phyloP scores from a whole-genome alignment of 2,888 invertebrate genomes.

The Onthophagus sagittarius region DNA sequence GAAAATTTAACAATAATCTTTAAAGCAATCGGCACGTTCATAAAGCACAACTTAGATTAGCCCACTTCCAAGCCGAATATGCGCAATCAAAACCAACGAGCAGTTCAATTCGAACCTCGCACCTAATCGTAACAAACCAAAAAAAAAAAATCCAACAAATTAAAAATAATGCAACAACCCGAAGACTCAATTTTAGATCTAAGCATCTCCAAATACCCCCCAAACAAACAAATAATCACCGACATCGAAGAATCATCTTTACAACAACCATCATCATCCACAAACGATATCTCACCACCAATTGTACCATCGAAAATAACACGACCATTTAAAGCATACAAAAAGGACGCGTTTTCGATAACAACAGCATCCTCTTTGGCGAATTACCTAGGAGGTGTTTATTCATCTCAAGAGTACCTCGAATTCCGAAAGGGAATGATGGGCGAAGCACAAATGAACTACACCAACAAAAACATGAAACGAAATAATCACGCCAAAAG shows the following conservation, averaged over 20 bases:
- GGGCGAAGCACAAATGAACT: not conserved
- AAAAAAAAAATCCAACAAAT: too few species aligned
- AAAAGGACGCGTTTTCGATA: not conserved
- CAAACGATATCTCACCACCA: not conserved
- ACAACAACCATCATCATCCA: not conserved
- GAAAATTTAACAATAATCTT: too few species aligned
- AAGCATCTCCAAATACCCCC: not conserved
- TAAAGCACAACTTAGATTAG: too few species aligned
- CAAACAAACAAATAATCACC: not conserved
- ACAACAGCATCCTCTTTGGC: not conserved
- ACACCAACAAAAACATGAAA: constrained; percentile 8
- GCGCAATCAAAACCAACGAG: too few species aligned
- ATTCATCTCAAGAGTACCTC: not conserved
- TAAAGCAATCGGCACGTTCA: too few species aligned
- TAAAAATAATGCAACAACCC: not conserved
- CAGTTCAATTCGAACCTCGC: too few species aligned
- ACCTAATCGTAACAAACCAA: too few species aligned
- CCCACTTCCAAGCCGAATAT: too few species aligned
- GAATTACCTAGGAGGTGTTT: not conserved
- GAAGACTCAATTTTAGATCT: not conserved
- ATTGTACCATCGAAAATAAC: not conserved
- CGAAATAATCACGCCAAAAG: not conserved
- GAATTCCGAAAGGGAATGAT: not conserved
- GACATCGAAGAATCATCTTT: not conserved
- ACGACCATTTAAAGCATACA: not conserved